These are phyloP conservation scores for Chironomus riparius DNA, from an alignment of 2,888 invertebrate species.

Conservation along the genomic window DNA sequence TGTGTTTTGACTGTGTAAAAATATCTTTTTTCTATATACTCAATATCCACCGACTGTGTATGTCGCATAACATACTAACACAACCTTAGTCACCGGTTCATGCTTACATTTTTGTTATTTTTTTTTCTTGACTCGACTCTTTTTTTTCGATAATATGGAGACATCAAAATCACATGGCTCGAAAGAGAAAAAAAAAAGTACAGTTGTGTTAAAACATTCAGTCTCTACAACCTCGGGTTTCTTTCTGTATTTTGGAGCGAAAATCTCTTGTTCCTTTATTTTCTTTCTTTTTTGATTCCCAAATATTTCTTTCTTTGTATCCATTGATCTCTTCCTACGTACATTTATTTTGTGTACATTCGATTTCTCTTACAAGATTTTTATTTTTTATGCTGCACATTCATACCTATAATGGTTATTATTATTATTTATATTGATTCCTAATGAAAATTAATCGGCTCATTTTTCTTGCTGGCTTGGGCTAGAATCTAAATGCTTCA, in stretches of 20 bases:
- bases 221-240: neutral
- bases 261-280: conserved; percentile 1
- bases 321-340: neutral
- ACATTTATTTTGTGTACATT: neutral
- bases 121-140: neutral
- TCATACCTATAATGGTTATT: neutral
- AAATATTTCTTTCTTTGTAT: neutral
- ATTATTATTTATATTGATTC: neutral
- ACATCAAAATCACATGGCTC: conserved; percentile 20
- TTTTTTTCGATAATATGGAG: neutral
- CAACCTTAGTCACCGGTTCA: conserved; percentile 11
- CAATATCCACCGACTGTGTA: neutral
- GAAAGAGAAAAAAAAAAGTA: neutral
- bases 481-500: no score
- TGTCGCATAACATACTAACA: conserved; percentile 11
- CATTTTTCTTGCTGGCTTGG: neutral
- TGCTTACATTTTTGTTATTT: conserved; percentile 6
- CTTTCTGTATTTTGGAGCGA: conserved; percentile 17
- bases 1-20: neutral
- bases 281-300: neutral
- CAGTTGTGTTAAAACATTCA: conserved; percentile 22
- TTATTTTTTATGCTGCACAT: neutral
- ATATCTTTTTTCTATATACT: neutral
- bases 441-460: neutral
- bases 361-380: no score